Percentiles rank a stretch among this genome's conserved stretches.
These are phyloP conservation scores for Chaitophorus viminalis DNA, from an alignment of 2,888 invertebrate species.

Conservation along the genomic window DNA sequence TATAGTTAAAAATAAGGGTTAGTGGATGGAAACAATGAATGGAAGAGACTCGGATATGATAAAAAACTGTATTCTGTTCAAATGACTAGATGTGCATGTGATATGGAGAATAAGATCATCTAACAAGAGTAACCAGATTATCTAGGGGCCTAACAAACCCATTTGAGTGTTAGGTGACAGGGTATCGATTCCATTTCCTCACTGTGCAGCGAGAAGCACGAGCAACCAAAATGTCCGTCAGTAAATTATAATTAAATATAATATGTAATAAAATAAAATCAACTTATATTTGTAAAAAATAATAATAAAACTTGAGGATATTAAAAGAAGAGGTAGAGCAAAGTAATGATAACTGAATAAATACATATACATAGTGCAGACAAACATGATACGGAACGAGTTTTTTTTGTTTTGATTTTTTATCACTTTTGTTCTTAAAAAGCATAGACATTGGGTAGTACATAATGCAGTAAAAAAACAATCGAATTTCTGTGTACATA, in stretches of 20 bases:
- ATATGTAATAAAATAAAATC: conserved; percentile 27
- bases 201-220: neutral
- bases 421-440: neutral
- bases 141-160: neutral
- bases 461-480: neutral
- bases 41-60: neutral
- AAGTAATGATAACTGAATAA: neutral
- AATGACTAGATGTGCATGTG: conserved; percentile 35
- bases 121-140: neutral
- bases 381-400: neutral
- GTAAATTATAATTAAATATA: neutral
- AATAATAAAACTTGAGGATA: conserved; percentile 15
- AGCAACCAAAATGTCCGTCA: conserved; percentile 38
- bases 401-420: neutral
- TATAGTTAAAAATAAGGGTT: neutral
- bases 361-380: neutral
- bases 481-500: neutral
- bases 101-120: neutral
- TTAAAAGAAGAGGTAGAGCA: conserved; percentile 1
- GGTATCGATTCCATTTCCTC: neutral
- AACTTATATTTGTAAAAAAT: conserved; percentile 11
- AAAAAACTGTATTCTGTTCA: neutral
- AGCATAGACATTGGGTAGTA: neutral
- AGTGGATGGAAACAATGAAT: neutral
- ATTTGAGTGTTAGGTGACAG: neutral